phyloP scores from a whole-genome alignment of 2,888 invertebrate genomes.

The Yponomeuta cagnagella region DNA sequence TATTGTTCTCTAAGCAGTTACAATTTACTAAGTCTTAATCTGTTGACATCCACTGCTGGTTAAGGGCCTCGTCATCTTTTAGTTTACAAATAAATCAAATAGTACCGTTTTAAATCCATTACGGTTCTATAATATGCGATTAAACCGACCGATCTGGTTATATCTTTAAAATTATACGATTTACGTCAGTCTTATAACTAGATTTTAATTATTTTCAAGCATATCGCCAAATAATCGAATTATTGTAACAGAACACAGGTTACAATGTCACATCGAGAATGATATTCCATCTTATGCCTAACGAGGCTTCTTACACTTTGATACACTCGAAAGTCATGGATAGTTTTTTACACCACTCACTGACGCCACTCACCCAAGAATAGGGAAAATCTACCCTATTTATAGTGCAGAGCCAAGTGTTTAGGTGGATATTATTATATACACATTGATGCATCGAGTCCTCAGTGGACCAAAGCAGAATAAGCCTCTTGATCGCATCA shows the following conservation, averaged over 20 bases:
- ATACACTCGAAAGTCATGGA: constrained; percentile 11
- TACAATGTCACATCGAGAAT: constrained; percentile 43
- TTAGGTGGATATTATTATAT: background rate
- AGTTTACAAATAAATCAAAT: constrained; percentile 22
- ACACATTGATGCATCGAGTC: background rate
- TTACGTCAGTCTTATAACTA: constrained; percentile 71
- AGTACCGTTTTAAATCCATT: constrained; percentile 49
- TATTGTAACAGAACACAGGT: constrained; percentile 30
- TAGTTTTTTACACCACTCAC: background rate
- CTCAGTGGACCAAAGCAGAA: background rate
- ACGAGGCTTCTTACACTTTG: constrained; percentile 14
- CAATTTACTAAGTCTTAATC: too few relatives aligned
- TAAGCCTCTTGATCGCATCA: background rate
- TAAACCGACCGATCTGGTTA: background rate
- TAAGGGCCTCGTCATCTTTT: too few relatives aligned
- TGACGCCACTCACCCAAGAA: too few relatives aligned
- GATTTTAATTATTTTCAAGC: constrained; percentile 34
- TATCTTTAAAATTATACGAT: constrained; percentile 37
- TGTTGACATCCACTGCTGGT: too few relatives aligned
- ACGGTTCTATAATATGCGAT: constrained; percentile 1
- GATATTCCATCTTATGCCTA: constrained; percentile 53
- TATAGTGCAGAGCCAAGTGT: background rate
- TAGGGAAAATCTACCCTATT: too few relatives aligned
- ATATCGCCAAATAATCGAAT: constrained; percentile 18
- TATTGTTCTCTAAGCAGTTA: too few relatives aligned